phyloP scores from a whole-genome alignment of 1,140 invertebrate genomes.

The Cheumatopsyche charites region DNA sequence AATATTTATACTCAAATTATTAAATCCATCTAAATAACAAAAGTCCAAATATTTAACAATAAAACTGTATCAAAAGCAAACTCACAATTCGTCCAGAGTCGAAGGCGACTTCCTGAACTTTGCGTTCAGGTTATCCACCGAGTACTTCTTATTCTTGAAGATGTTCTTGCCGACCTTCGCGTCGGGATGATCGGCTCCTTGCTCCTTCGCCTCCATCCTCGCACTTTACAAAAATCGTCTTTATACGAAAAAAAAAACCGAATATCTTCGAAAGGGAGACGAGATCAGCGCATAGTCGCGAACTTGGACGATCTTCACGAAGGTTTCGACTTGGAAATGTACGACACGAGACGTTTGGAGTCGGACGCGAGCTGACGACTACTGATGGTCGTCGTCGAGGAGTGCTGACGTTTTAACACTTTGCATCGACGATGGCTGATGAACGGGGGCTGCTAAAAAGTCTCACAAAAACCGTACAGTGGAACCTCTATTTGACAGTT shows the following conservation, averaged over 20 bases:
- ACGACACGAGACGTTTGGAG: constrained; percentile 10
- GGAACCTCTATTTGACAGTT: too few species aligned
- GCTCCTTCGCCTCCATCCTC: background rate
- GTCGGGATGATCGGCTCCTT: constrained; percentile 6
- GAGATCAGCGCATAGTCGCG: background rate
- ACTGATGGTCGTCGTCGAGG: constrained; percentile 18
- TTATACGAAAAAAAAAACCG: background rate
- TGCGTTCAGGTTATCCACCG: constrained; percentile 30
- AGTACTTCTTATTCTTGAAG: constrained; percentile 38
- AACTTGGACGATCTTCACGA: background rate
- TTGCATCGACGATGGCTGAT: background rate
- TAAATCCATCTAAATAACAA: too few species aligned
- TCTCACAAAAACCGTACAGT: too few species aligned
- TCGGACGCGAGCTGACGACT: constrained; percentile 14
- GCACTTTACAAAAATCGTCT: background rate
- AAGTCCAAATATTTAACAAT: too few species aligned
- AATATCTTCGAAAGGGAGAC: background rate
- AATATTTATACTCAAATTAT: too few species aligned
- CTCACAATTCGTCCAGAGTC: constrained; percentile 45
- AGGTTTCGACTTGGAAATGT: background rate
- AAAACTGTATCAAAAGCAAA: background rate
- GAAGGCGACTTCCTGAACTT: constrained; percentile 43
- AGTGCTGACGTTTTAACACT: constrained; percentile 29
- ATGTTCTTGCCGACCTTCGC: constrained; percentile 22
- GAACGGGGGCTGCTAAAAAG: background rate